Base-by-base conservation (phyloP, 1,140 invertebrate genomes). In the Philaenus spumarius region DNA sequence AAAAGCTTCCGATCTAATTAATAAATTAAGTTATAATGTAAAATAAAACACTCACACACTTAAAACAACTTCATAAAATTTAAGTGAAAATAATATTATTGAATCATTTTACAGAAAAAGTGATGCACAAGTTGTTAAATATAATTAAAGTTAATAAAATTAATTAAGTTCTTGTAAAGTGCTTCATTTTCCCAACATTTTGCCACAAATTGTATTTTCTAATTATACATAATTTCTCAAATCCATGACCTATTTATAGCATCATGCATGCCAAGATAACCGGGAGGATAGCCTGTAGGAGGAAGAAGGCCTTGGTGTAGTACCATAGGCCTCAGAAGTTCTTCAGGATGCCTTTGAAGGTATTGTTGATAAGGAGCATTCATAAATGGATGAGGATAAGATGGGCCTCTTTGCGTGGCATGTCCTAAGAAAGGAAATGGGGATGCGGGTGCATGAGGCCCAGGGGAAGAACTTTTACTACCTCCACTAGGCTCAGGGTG, bases 311-410 rank as follows among this genome's bases (percentile, higher is more conserved):
- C 75, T 63, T 80, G 79, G 63, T 81, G 79, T 34, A 81, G 67
- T 61, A 82, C 73, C 69, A 78, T 75, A 48, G 73, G 68, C 55
- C 74, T 72, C 34, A 83, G 67, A 7, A 72, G 52, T 58, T 82
- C 78, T 60, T 84, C 81, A 55, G 80, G 77, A 53, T 78, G 78
- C 7, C 77, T 74, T 35, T 83, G 78, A 52, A 86, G 68, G 66
- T 83, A 85, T 64, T 86, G 83, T 64, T 85, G 82, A 67, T 87
- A 87, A 3, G 85, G 67, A 23, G 82, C 80, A 22, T 65, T 60
- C 43, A 62, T 62, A 79, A 80, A 55, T 77, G 64, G 54, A 60
- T 64, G 9, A 73, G 56, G 80, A 78, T 60, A 82, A 83, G 3
- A 67, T 5, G 66, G 68, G 12, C 70, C 63, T 19, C 66, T 61